These are phyloP conservation scores for Plutomurus gul DNA, from an alignment of 1,140 invertebrate genomes.

Conservation along the genomic window DNA sequence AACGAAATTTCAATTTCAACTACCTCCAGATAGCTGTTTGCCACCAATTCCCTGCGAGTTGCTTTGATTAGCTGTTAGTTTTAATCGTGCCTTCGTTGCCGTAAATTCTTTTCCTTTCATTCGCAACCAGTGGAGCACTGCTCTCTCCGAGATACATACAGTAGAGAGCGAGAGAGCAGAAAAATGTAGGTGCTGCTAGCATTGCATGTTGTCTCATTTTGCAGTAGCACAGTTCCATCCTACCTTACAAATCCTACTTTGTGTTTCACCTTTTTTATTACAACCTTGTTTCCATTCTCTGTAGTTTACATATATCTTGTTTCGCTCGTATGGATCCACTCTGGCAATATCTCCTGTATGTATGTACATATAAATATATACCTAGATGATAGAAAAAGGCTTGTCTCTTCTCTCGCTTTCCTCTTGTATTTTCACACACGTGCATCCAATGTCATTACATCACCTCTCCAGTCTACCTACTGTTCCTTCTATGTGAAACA, in stretches of 20 bases:
- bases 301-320: no score
- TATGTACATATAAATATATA: no score
- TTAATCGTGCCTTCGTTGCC: neutral
- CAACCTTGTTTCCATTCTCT: no score
- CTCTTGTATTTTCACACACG: neutral
- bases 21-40: neutral
- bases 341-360: no score
- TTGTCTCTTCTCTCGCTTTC: neutral
- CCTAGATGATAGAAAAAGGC: no score
- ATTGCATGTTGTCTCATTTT: neutral
- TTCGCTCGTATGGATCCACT: no score
- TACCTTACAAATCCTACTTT: no score
- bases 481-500: neutral
- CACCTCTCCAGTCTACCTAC: neutral
- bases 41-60: neutral
- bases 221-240: no score
- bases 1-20: neutral
- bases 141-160: no score
- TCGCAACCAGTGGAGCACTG: slow-evolving; percentile 9
- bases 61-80: neutral
- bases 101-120: neutral
- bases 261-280: no score
- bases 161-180: neutral
- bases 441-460: slow-evolving; percentile 1
- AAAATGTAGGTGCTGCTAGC: neutral